Base-by-base conservation (phyloP, 2,888 invertebrate genomes). In the Argyresthia goedartella region DNA sequence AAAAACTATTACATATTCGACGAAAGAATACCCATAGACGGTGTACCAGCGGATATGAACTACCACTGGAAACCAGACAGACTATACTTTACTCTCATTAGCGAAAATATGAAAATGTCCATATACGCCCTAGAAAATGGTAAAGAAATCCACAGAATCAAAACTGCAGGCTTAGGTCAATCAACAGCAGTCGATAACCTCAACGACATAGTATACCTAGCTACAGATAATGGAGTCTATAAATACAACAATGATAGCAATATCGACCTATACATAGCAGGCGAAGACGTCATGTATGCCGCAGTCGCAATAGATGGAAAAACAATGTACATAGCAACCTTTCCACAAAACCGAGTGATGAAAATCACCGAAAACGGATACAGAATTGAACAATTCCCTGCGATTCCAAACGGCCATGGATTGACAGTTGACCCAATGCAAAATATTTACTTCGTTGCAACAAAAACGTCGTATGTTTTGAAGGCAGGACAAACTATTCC, bases 141-240 rank as follows among this genome's bases (percentile, higher is more conserved):
- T 0, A 75, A 72, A 33, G 77, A 77, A 0, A 77, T 80, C 51
- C 50, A 69, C 0, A 74, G 79, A 13, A 76, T 86, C 4, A 79
- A 78, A 75, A 76, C 81, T 0, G 69, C 76, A 0, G 82, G 80
- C 0, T 57, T 82, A 8, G 86, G 85, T 44, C 86, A 86, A 51
- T 84, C 85, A 10, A 77, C 77, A 1, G 70, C 77, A 1, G 74
- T 86, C 16, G 85, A 86, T 75, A 85, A 86, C 74, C 71, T 79
- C 13, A 84, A 85, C 56, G 80, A 85, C 65, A 73, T 81, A 4
- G 69, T 84, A 1, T 86, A 82, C 57, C 63, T 86, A 44, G 85
- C 81, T 0, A 82, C 85, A 53, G 85, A 86, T 75, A 84, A 81
- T 58, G 86, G 86, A 0, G 76, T 85, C 0, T 85, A 82, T 49